Conservation (phyloP, 2,797 vertebrate species). For the Spheniscus humboldti region DNA sequence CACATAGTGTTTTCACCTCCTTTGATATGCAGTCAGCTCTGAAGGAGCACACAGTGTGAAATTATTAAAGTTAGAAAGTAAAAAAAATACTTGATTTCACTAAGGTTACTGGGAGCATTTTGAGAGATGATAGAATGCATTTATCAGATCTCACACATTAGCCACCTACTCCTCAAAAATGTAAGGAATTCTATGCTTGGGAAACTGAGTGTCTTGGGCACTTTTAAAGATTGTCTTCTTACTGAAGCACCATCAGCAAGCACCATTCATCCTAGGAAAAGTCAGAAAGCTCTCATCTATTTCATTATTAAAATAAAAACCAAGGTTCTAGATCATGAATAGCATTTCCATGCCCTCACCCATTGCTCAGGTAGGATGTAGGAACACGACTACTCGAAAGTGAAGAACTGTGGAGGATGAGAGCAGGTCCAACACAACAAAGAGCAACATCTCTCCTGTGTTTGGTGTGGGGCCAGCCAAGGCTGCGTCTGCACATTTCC, state of each 20-base stretch:
- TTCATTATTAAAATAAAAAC: not conserved
- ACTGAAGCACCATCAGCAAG: not conserved
- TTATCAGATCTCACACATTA: not conserved
- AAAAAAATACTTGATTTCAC: not conserved
- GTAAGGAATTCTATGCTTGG: not conserved
- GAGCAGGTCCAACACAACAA: not conserved
- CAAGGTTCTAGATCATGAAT: not conserved
- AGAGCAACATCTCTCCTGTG: not conserved
- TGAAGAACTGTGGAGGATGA: not conserved
- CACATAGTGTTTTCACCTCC: not conserved
- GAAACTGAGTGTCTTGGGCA: not conserved
- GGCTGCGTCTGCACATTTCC: not conserved
- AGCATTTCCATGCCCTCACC: not conserved
- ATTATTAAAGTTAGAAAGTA: not conserved
- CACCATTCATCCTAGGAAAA: not conserved
- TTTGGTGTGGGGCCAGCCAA: not conserved
- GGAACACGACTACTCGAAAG: not conserved
- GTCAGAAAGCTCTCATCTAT: not conserved
- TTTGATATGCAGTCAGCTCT: not conserved
- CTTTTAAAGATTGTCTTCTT: not conserved
- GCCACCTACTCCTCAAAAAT: not conserved
- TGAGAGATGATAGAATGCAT: not conserved
- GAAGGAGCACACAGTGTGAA: not conserved
- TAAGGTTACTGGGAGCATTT: not conserved
- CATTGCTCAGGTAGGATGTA: not conserved